Evolutionary conservation across 2,888 invertebrate species (phyloP).

Genomic region (Osedax fenrisi): DNA sequence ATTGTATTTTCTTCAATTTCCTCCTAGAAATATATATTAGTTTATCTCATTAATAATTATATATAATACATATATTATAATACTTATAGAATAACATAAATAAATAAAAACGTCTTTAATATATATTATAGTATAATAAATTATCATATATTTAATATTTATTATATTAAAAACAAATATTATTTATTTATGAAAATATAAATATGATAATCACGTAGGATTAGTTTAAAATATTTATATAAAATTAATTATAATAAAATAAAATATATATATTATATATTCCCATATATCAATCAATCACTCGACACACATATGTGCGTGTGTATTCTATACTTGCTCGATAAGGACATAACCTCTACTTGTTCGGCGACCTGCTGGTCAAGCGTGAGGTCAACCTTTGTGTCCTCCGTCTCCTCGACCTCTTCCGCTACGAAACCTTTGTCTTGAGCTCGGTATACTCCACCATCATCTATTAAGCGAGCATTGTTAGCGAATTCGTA

Average conservation of each 20-base stretch:
- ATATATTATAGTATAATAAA: not conserved
- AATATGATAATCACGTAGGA: no score
- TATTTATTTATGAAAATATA: not conserved
- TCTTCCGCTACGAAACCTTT: conserved; percentile 37
- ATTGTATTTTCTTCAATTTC: not conserved
- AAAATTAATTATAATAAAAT: no score
- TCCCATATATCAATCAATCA: no score
- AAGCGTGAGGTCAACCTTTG: conserved; percentile 39
- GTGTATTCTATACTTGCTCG: no score
- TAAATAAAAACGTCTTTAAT: not conserved
- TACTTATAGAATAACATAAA: not conserved
- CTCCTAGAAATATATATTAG: not conserved
- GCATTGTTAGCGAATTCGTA: no score
- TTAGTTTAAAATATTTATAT: no score
- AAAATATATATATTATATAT: no score
- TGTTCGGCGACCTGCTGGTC: conserved; percentile 39
- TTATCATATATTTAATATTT: not conserved
- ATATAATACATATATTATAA: not conserved
- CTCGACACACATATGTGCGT: no score
- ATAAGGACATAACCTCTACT: conserved; percentile 38
- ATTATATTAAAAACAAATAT: not conserved
- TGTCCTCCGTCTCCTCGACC: conserved; percentile 38
- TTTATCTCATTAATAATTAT: not conserved
- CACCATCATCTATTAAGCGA: conserved; percentile 38
- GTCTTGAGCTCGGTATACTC: conserved; percentile 38